phyloP scores from a whole-genome alignment of 2,113 vertebrate species.

The Motacilla alba region DNA sequence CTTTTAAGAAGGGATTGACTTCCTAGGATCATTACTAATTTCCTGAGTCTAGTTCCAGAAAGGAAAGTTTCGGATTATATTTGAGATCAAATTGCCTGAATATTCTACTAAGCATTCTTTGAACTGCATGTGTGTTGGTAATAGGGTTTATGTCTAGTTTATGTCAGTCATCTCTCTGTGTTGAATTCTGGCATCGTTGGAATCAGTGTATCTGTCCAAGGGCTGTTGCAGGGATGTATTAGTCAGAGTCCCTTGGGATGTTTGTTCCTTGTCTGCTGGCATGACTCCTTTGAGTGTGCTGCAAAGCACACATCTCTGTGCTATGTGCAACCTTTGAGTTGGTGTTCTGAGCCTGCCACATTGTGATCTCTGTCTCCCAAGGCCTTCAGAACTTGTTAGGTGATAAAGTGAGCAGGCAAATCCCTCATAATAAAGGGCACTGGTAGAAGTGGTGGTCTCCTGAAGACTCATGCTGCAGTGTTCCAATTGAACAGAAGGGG shows the following conservation, averaged over 20 bases:
- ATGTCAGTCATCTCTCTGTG: neutral
- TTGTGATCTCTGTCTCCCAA: neutral
- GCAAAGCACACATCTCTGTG: neutral
- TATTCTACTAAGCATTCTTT: neutral
- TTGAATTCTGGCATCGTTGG: neutral
- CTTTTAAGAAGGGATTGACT: neutral
- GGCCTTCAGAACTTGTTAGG: neutral
- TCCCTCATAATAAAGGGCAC: neutral
- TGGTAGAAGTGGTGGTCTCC: neutral
- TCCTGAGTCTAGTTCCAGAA: neutral
- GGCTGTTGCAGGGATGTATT: neutral
- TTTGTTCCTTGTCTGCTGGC: neutral
- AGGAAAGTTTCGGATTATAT: neutral
- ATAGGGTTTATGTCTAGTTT: neutral
- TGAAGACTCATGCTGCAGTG: neutral
- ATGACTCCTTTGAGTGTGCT: neutral
- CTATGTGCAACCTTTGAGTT: neutral
- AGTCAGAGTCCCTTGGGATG: neutral
- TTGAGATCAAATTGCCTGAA: neutral
- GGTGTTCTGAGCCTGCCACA: neutral
- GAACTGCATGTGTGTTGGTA: neutral
- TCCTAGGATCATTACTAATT: neutral
- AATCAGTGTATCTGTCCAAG: neutral
- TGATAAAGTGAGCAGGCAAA: neutral
- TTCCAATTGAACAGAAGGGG: neutral